Evolutionary conservation across 2,888 invertebrate genomes (phyloP).

Genomic region (Microctonus hyperodae): DNA sequence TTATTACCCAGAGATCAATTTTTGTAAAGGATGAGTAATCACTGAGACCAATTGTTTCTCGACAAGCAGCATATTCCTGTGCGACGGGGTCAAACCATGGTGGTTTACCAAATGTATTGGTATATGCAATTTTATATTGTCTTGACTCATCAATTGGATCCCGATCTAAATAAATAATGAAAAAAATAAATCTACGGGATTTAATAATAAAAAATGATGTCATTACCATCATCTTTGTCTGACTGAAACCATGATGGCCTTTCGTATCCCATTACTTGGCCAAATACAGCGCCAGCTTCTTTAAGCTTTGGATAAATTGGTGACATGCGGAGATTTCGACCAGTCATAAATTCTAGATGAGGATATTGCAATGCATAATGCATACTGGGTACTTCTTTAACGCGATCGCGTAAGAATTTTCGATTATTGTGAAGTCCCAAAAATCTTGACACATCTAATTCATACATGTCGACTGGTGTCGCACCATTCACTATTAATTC

Average conservation of each 20-base stretch:
- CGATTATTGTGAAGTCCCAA: slow-evolving; percentile 94
- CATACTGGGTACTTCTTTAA: slow-evolving; percentile 89
- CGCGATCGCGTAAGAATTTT: slow-evolving; percentile 88
- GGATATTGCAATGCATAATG: slow-evolving; percentile 87
- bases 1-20: slow-evolving; percentile 84
- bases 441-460: slow-evolving; percentile 88
- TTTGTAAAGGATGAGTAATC: slow-evolving; percentile 99
- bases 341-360: slow-evolving; percentile 84
- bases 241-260: slow-evolving; percentile 90
- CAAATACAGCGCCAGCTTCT: slow-evolving; percentile 93
- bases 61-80: slow-evolving; percentile 90
- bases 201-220: not conserved
- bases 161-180: slow-evolving; percentile 42
- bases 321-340: slow-evolving; percentile 90
- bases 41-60: slow-evolving; percentile 90
- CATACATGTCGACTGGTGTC: slow-evolving; percentile 85
- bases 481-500: slow-evolving; percentile 86
- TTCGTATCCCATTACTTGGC: slow-evolving; percentile 98
- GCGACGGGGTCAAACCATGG: slow-evolving; percentile 91
- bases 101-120: slow-evolving; percentile 89
- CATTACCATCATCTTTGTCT: slow-evolving; percentile 62
- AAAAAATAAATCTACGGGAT: not conserved
- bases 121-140: slow-evolving; percentile 76
- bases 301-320: slow-evolving; percentile 92
- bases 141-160: slow-evolving; percentile 64